phyloP scores from a whole-genome alignment of 2,888 invertebrate genomes.

The Philaethria dido region DNA sequence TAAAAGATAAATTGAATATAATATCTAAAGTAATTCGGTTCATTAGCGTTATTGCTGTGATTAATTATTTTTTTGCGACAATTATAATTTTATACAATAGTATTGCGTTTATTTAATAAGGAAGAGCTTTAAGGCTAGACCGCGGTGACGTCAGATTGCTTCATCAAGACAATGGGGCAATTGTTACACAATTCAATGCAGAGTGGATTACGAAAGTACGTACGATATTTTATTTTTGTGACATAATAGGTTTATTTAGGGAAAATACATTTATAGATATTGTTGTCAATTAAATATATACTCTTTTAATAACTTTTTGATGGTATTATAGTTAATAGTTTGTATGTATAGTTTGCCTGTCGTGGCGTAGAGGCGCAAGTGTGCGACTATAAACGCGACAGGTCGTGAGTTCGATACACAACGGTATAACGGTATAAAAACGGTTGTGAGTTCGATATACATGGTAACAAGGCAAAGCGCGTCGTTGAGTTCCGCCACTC shows the following conservation, averaged over 20 bases:
- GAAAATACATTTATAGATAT: background rate
- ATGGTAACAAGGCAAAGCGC: no score
- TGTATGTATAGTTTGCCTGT: no score
- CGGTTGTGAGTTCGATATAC: no score
- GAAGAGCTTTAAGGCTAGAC: conserved; percentile 34
- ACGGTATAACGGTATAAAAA: no score
- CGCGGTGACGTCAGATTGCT: conserved; percentile 34
- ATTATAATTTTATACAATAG: conserved; percentile 36
- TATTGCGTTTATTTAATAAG: conserved; percentile 35
- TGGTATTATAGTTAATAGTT: no score
- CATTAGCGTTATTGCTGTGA: background rate
- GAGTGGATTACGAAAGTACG: conserved; percentile 26
- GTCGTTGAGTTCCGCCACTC: no score
- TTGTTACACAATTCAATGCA: conserved; percentile 31
- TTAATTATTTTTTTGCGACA: conserved; percentile 22
- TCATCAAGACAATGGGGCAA: conserved; percentile 37
- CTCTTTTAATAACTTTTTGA: background rate
- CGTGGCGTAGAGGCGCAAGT: no score
- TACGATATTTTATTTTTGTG: background rate
- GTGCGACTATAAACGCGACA: no score
- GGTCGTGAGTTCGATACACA: no score
- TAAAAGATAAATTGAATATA: conserved; percentile 1
- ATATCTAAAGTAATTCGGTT: background rate
- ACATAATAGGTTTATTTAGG: background rate
- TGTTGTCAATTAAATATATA: background rate